Percentiles rank a stretch among this genome's conserved stretches.
phyloP scores from a whole-genome alignment of 2,113 vertebrate species.

The Octodon degus region DNA sequence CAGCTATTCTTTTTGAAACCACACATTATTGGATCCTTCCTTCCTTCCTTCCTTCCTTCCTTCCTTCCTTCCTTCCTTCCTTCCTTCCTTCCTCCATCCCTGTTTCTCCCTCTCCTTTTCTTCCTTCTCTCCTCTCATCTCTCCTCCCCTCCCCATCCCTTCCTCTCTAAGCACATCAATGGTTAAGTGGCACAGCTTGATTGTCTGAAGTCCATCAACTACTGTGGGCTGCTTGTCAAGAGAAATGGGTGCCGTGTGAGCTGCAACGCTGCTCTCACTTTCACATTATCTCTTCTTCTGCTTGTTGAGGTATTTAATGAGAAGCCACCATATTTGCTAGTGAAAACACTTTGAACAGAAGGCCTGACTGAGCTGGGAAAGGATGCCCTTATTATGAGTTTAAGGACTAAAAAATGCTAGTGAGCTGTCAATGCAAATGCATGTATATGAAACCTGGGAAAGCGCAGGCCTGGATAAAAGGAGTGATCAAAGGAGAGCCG shows the following conservation, averaged over 20 bases:
- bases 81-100: rapidly evolving
- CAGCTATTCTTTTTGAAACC: not conserved
- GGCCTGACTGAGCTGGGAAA: slow-evolving; percentile 75
- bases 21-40: not conserved
- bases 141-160: not conserved
- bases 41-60: rapidly evolving
- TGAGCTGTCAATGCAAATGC: slow-evolving; percentile 47
- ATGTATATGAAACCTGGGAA: slow-evolving; percentile 27
- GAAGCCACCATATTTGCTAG: slow-evolving; percentile 77
- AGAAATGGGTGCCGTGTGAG: slow-evolving; percentile 47
- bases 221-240: slow-evolving; percentile 78
- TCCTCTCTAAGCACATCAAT: slow-evolving; percentile 34
- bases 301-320: slow-evolving; percentile 84
- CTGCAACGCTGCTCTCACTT: slow-evolving; percentile 81
- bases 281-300: slow-evolving; percentile 77
- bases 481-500: slow-evolving; percentile 9
- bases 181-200: slow-evolving; percentile 68
- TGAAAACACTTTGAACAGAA: slow-evolving; percentile 82
- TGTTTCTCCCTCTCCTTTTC: rapidly evolving
- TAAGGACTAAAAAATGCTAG: slow-evolving; percentile 69
- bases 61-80: rapidly evolving
- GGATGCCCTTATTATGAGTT: slow-evolving; percentile 74
- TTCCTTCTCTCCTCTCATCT: rapidly evolving
- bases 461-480: not conserved
- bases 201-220: slow-evolving; percentile 78